phyloP scores from a whole-genome alignment of 1,140 invertebrate species.

The Pollicipes pollicipes region DNA sequence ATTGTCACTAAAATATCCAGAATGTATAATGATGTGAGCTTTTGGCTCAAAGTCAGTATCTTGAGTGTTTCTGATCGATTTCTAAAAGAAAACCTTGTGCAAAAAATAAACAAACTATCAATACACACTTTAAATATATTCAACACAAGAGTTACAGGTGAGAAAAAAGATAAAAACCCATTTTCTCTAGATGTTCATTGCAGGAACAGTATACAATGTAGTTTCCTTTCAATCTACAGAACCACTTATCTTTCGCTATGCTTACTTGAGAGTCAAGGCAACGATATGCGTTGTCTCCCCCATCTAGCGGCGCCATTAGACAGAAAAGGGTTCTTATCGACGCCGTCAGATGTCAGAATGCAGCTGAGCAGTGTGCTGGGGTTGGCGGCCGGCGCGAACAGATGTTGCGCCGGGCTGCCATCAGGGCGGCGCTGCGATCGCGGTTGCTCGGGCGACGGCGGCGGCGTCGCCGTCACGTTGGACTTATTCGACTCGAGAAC shows the following conservation, averaged over 20 bases:
- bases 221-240: too few relatives aligned
- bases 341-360: not conserved
- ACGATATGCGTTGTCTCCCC: conserved; percentile 29
- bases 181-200: too few relatives aligned
- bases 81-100: too few relatives aligned
- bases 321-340: not conserved
- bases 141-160: too few relatives aligned
- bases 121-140: too few relatives aligned
- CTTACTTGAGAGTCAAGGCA: conserved; percentile 26
- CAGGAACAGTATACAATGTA: too few relatives aligned
- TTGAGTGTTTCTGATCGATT: too few relatives aligned
- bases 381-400: not conserved
- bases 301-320: conserved; percentile 16
- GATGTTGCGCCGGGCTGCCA: not conserved
- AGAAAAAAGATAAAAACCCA: too few relatives aligned
- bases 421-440: not conserved
- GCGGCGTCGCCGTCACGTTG: conserved; percentile 11
- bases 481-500: conserved; percentile 8
- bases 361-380: not conserved
- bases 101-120: too few relatives aligned
- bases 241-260: not conserved
- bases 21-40: too few relatives aligned
- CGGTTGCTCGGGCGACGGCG: conserved; percentile 7
- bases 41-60: too few relatives aligned
- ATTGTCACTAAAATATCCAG: too few relatives aligned